Evolutionary conservation across 2,888 invertebrate species (phyloP).

Genomic region (Pimpla rufipes): DNA sequence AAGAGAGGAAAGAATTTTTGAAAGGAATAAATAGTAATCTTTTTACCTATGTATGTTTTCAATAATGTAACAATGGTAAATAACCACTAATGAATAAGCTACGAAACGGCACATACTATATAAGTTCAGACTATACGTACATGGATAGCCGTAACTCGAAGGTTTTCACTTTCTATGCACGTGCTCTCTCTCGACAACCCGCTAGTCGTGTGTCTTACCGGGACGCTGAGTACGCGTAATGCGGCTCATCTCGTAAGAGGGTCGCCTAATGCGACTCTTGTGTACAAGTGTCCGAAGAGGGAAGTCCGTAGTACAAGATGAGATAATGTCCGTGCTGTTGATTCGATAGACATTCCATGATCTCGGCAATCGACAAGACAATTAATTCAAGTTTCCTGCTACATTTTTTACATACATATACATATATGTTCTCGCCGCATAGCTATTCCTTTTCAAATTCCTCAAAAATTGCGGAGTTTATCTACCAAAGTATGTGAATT

Average conservation of each 20-base stretch:
- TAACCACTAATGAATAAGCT: slow-evolving; percentile 41
- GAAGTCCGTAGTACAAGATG: slow-evolving; percentile 21
- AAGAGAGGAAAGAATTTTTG: not conserved
- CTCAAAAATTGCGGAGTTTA: not conserved
- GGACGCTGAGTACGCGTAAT: slow-evolving; percentile 5
- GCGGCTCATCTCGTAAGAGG: slow-evolving; percentile 51
- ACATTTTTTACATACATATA: slow-evolving; percentile 17
- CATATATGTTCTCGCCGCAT: not conserved
- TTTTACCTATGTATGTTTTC: too few relatives aligned
- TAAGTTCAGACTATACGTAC: slow-evolving; percentile 21
- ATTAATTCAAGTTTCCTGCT: not conserved
- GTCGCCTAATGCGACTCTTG: slow-evolving; percentile 35
- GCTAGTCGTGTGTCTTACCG: slow-evolving; percentile 18
- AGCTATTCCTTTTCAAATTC: not conserved
- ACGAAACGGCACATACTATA: slow-evolving; percentile 1
- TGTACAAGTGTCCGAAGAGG: slow-evolving; percentile 17
- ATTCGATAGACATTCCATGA: slow-evolving; percentile 40
- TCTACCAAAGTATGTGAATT: too few relatives aligned
- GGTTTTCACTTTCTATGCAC: slow-evolving; percentile 63
- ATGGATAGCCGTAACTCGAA: slow-evolving; percentile 20
- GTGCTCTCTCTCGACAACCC: slow-evolving; percentile 23
- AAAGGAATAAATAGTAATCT: not conserved
- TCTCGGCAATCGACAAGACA: slow-evolving; percentile 6
- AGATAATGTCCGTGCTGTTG: not conserved
- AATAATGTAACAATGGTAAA: slow-evolving; percentile 19